Conservation (phyloP, 1,140 invertebrate species). For the Listronotus bonariensis region DNA sequence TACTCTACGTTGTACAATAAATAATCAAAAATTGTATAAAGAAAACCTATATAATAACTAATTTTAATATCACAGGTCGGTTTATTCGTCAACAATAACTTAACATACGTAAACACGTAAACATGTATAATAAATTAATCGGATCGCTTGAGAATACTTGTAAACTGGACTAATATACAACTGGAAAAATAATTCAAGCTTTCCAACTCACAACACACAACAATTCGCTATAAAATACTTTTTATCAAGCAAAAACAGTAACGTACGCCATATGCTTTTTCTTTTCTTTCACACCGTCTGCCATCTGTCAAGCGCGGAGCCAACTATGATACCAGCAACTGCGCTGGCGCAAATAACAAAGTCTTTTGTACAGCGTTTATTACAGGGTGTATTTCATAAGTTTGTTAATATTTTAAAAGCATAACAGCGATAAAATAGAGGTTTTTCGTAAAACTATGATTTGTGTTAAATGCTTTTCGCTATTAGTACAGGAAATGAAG, state of each 20-base stretch:
- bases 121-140: constrained; percentile 44
- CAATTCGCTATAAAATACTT: constrained; percentile 37
- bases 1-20: constrained; percentile 46
- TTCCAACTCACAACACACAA: constrained; percentile 36
- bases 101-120: constrained; percentile 48
- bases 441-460: too few species aligned
- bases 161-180: constrained; percentile 36
- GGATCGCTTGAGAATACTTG: constrained; percentile 39
- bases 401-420: too few species aligned
- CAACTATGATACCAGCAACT: constrained; percentile 14
- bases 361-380: too few species aligned
- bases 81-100: constrained; percentile 52
- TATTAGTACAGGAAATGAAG: too few species aligned
- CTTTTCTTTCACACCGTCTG: constrained; percentile 38
- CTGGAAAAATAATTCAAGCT: constrained; percentile 32
- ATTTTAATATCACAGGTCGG: constrained; percentile 53
- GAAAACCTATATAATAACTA: constrained; percentile 49
- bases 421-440: too few species aligned
- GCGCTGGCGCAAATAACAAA: not conserved
- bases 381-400: too few species aligned
- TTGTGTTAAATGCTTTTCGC: too few species aligned
- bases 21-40: constrained; percentile 50
- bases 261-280: constrained; percentile 54
- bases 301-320: constrained; percentile 28
- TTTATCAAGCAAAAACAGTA: constrained; percentile 52